A percentile compares a stretch with the other conserved stretches of the same genome.
phyloP scores from a whole-genome alignment of 2,888 invertebrate species.

The Azorinus chamasolen region DNA sequence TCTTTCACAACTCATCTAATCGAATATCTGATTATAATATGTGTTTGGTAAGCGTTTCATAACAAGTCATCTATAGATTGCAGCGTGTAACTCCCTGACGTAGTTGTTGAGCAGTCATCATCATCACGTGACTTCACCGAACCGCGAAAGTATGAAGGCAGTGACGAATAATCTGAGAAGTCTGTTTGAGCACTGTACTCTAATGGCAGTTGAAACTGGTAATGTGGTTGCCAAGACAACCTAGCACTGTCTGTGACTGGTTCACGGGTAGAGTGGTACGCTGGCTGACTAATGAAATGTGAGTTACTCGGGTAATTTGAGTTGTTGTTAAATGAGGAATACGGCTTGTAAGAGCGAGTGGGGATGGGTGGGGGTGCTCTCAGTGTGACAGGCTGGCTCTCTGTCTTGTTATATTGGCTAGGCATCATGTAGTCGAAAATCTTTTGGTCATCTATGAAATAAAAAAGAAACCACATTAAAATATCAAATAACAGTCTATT shows the following conservation, averaged over 20 bases:
- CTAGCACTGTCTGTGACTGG: slow-evolving; percentile 25
- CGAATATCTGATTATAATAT: too few species aligned
- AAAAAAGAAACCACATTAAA: too few species aligned
- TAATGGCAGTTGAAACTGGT: slow-evolving; percentile 12
- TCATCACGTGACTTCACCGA: slow-evolving; percentile 54
- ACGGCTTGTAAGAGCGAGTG: slow-evolving; percentile 57
- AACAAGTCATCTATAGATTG: slow-evolving; percentile 59
- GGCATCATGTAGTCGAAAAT: slow-evolving; percentile 51
- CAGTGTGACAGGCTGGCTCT: neutral
- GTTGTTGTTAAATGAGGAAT: slow-evolving; percentile 50
- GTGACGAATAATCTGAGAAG: slow-evolving; percentile 39
- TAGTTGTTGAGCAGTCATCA: slow-evolving; percentile 67
- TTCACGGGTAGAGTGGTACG: too few species aligned
- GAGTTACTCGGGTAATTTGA: slow-evolving; percentile 40
- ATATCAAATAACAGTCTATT: too few species aligned
- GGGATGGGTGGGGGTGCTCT: slow-evolving; percentile 59
- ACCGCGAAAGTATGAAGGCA: slow-evolving; percentile 37
- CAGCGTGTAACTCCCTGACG: slow-evolving; percentile 65
- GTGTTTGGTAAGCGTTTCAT: slow-evolving; percentile 17
- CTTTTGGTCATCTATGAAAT: slow-evolving; percentile 55
- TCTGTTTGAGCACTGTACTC: slow-evolving; percentile 40
- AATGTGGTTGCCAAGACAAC: slow-evolving; percentile 55
- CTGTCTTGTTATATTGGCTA: neutral
- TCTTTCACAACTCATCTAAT: too few species aligned
- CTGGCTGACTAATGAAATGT: neutral